Evolutionary conservation across 2,888 invertebrate genomes (phyloP).

Genomic region (Neoitamus cyanurus): DNA sequence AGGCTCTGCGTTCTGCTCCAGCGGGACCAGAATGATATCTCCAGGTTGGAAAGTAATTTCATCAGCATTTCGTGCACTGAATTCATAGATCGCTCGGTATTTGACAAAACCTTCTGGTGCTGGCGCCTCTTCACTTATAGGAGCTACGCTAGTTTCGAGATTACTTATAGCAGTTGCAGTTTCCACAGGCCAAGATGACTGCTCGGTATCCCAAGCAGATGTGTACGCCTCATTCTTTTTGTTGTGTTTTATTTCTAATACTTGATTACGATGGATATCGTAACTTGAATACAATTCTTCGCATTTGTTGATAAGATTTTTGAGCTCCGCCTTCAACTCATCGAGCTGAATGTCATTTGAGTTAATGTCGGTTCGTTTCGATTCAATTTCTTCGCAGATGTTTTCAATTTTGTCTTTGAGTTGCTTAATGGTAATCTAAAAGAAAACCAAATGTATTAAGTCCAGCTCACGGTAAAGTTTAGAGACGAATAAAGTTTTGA

Average conservation of each 20-base stretch:
- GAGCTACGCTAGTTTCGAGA: slow-evolving; percentile 14
- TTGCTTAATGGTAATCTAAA: slow-evolving; percentile 75
- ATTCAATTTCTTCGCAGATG: slow-evolving; percentile 80
- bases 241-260: slow-evolving; percentile 70
- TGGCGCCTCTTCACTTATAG: slow-evolving; percentile 58
- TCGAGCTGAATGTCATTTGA: slow-evolving; percentile 81
- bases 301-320: slow-evolving; percentile 76
- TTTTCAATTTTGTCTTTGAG: slow-evolving; percentile 79
- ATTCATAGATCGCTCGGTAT: slow-evolving; percentile 94
- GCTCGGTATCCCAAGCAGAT: slow-evolving; percentile 70
- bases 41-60: slow-evolving; percentile 95
- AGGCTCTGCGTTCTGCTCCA: slow-evolving; percentile 88
- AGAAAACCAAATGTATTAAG: slow-evolving; percentile 33
- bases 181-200: slow-evolving; percentile 59
- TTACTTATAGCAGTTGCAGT: slow-evolving; percentile 56
- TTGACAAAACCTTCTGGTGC: slow-evolving; percentile 71
- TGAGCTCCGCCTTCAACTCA: slow-evolving; percentile 77
- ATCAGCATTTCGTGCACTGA: slow-evolving; percentile 90
- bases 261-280: slow-evolving; percentile 73
- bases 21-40: slow-evolving; percentile 83
- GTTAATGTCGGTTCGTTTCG: slow-evolving; percentile 83
- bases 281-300: slow-evolving; percentile 75
- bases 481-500: no score
- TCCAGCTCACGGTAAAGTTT: no score
- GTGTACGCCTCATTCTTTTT: slow-evolving; percentile 66